These are phyloP conservation scores for Acanthisitta chloris DNA, from an alignment of 2,113 vertebrate species.

Conservation along the genomic window DNA sequence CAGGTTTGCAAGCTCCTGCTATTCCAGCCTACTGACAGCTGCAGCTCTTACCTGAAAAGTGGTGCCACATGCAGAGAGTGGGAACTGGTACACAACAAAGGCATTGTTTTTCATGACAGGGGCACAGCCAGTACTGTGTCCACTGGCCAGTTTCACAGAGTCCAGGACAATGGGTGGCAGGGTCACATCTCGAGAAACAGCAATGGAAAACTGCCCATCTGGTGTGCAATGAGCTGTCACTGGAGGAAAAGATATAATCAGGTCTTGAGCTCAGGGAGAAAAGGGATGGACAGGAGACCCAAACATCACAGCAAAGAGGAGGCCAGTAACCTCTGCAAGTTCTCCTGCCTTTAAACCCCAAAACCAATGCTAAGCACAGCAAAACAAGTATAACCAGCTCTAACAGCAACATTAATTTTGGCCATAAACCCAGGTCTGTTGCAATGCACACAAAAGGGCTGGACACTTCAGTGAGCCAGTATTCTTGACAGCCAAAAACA, in stretches of 20 bases:
- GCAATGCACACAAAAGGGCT: neutral
- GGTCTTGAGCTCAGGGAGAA: neutral
- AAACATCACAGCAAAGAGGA: neutral
- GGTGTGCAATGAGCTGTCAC: conserved; percentile 61
- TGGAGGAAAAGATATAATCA: neutral
- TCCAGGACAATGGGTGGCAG: conserved; percentile 24
- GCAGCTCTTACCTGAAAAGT: conserved; percentile 39
- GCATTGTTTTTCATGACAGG: conserved; percentile 17
- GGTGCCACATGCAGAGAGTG: conserved; percentile 65
- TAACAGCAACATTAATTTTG: accelerated
- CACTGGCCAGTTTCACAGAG: conserved; percentile 41
- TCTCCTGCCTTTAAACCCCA: neutral
- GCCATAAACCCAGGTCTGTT: neutral
- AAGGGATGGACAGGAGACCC: neutral
- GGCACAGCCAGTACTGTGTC: neutral
- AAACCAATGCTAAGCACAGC: neutral
- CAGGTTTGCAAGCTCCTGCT: neutral
- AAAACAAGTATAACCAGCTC: neutral
- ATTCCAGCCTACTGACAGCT: neutral
- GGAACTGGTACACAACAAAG: conserved; percentile 63
- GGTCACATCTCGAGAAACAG: conserved; percentile 31
- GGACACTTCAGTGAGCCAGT: neutral
- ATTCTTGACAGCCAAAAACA: neutral
- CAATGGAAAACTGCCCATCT: conserved; percentile 53
- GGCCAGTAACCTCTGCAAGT: neutral